A percentile compares a stretch with the other conserved stretches of the same genome.
phyloP scores from a whole-genome alignment of 2,888 invertebrate genomes.

The Rhagophthalmus giganteus region DNA sequence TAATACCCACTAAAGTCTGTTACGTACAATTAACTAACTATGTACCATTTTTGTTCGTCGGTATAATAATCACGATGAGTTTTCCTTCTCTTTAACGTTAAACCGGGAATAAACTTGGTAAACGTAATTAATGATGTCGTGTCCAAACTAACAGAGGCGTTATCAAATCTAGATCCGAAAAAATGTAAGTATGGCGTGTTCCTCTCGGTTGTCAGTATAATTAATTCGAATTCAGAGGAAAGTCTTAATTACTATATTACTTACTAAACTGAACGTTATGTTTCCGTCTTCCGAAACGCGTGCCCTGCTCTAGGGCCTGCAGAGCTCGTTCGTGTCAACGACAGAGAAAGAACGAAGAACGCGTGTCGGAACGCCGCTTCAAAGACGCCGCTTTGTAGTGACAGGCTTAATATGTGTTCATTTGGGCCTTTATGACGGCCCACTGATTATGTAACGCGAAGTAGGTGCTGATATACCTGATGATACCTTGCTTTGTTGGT shows the following conservation, averaged over 20 bases:
- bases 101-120: too few relatives aligned
- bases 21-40: too few relatives aligned
- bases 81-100: too few relatives aligned
- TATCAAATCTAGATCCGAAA: background rate
- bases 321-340: constrained; percentile 20
- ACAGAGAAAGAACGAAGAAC: constrained; percentile 37
- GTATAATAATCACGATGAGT: too few relatives aligned
- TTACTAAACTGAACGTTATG: constrained; percentile 13
- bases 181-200: constrained; percentile 12
- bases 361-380: constrained; percentile 39
- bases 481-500: constrained; percentile 35
- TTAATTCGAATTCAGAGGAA: constrained; percentile 21
- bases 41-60: too few relatives aligned
- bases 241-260: constrained; percentile 22
- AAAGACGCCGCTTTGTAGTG: constrained; percentile 43
- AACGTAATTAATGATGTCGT: too few relatives aligned
- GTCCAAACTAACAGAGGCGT: too few relatives aligned
- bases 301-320: constrained; percentile 15
- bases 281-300: constrained; percentile 25
- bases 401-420: constrained; percentile 44
- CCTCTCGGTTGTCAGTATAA: constrained; percentile 14
- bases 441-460: constrained; percentile 45
- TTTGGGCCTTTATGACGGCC: constrained; percentile 45
- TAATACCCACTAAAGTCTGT: too few relatives aligned
- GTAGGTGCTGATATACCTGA: constrained; percentile 43